These are phyloP conservation scores for Drosophila recens DNA, from an alignment of 2,888 invertebrate genomes.

Conservation along the genomic window DNA sequence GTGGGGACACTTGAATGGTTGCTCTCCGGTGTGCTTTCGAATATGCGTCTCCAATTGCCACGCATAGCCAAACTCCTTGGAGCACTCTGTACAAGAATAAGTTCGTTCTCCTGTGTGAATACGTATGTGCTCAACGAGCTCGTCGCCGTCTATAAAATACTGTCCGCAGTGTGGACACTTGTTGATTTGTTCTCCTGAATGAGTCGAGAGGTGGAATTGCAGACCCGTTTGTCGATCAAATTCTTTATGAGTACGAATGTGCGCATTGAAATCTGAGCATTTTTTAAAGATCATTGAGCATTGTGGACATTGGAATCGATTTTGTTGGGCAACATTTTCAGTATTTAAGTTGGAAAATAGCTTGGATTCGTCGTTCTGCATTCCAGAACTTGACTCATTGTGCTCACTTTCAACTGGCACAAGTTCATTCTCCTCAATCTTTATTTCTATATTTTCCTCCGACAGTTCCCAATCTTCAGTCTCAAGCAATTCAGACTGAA, in stretches of 20 bases:
- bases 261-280: constrained; percentile 29
- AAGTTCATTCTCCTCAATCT: constrained; percentile 20
- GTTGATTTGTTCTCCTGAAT: constrained; percentile 40
- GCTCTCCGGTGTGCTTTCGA: constrained; percentile 35
- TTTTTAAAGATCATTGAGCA: constrained; percentile 28
- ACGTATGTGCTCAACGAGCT: constrained; percentile 41
- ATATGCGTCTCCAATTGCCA: constrained; percentile 48
- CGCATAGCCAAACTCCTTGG: constrained; percentile 20
- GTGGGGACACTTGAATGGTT: constrained; percentile 45
- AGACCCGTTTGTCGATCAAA: constrained; percentile 42
- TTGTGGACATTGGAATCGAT: constrained; percentile 25
- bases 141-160: constrained; percentile 34
- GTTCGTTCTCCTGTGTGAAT: constrained; percentile 36
- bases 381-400: background rate
- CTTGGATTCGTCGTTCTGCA: too few species aligned
- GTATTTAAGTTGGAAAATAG: too few species aligned
- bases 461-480: constrained; percentile 34
- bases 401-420: background rate
- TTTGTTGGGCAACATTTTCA: background rate
- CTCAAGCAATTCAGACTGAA: constrained; percentile 31
- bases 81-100: constrained; percentile 29
- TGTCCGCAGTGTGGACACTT: constrained; percentile 43
- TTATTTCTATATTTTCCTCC: constrained; percentile 32
- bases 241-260: constrained; percentile 32
- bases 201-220: constrained; percentile 47